Evolutionary conservation across 2,797 vertebrate species (phyloP).

Genomic region (Phalloptychus januarius): DNA sequence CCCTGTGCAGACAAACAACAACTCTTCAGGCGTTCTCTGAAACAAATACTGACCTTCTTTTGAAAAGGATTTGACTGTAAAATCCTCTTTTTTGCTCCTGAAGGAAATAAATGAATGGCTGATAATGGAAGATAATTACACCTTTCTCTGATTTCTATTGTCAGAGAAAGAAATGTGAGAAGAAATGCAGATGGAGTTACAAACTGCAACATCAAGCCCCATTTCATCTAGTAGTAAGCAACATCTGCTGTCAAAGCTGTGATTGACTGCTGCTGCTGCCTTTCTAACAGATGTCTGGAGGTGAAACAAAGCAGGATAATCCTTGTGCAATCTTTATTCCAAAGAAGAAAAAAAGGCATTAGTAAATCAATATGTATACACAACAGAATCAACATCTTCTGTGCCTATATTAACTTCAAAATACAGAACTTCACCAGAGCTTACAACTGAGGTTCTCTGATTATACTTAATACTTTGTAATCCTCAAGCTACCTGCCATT

Average conservation of each 20-base stretch:
- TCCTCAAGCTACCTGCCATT: not conserved
- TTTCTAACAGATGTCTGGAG: slow-evolving; percentile 97
- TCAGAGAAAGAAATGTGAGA: no score
- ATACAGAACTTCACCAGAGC: not conserved
- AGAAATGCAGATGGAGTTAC: slow-evolving; percentile 95
- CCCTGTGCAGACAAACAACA: slow-evolving; percentile 23
- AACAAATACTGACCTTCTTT: slow-evolving; percentile 80
- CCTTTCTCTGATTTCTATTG: slow-evolving; percentile 36
- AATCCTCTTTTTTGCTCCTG: slow-evolving; percentile 85
- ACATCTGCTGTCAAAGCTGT: slow-evolving; percentile 97
- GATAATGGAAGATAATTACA: slow-evolving; percentile 98
- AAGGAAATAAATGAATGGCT: slow-evolving; percentile 91
- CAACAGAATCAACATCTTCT: not conserved
- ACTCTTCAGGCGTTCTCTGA: slow-evolving; percentile 49
- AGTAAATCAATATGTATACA: not conserved
- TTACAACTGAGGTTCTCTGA: not conserved
- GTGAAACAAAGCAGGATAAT: slow-evolving; percentile 88
- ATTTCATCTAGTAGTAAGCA: slow-evolving; percentile 97
- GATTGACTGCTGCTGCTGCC: slow-evolving; percentile 90
- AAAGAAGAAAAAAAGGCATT: slow-evolving; percentile 40
- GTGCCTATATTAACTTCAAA: not conserved
- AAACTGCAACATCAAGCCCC: slow-evolving; percentile 98
- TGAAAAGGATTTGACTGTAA: slow-evolving; percentile 88
- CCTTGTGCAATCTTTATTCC: slow-evolving; percentile 85
- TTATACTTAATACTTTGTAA: not conserved